Conservation (phyloP, 23 tunicate genomes). For the Oikopleura vanhoeffeni region DNA sequence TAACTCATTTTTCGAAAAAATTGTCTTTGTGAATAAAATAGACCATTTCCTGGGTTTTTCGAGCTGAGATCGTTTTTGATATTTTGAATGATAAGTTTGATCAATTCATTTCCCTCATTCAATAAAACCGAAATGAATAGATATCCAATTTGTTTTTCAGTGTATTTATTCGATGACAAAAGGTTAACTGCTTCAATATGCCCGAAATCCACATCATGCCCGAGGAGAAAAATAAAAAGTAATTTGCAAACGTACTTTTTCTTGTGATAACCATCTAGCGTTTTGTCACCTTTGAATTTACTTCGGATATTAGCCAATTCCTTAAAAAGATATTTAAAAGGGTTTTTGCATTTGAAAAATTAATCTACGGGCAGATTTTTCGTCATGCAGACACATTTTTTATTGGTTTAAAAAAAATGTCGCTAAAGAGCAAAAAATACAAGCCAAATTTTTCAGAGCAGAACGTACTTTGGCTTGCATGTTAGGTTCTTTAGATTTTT, state of each 20-base stretch:
- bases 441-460: too few species aligned
- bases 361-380: too few species aligned
- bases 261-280: conserved; percentile 93
- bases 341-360: too few species aligned
- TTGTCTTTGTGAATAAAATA: too few species aligned
- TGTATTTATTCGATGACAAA: conserved; percentile 78
- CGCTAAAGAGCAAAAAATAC: too few species aligned
- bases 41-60: background rate
- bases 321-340: background rate
- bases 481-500: too few species aligned
- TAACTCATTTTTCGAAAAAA: too few species aligned
- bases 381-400: too few species aligned
- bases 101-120: conserved; percentile 57
- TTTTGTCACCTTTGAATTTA: conserved; percentile 97
- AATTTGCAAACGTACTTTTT: conserved; percentile 97
- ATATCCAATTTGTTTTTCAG: conserved; percentile 93
- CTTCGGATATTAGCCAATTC: conserved; percentile 89
- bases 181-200: conserved; percentile 97
- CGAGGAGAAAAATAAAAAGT: conserved; percentile 75
- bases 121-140: conserved; percentile 75
- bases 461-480: too few species aligned
- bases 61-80: conserved; percentile 37
- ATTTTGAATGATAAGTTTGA: conserved; percentile 83
- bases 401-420: too few species aligned
- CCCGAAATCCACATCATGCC: conserved; percentile 93